These are phyloP conservation scores for Champsocephalus gunnari DNA, from an alignment of 2,797 vertebrate genomes.

Conservation along the genomic window DNA sequence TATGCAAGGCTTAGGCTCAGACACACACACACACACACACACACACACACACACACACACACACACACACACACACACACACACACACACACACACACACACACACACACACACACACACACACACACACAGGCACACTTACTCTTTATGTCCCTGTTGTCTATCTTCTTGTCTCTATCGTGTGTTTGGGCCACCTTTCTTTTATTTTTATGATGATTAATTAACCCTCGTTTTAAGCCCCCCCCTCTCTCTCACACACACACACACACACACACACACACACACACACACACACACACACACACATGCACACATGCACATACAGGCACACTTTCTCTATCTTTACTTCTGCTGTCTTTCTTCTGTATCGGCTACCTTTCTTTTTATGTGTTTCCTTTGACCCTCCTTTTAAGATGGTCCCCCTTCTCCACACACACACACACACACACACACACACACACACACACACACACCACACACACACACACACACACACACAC, in stretches of 20 bases:
- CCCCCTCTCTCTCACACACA: not conserved
- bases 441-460: slow-evolving; percentile 14
- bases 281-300: too few relatives aligned
- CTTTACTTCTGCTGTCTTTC: not conserved
- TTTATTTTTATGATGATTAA: not conserved
- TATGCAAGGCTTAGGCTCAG: slow-evolving; percentile 17
- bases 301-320: too few relatives aligned
- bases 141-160: not conserved
- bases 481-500: not conserved
- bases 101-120: slow-evolving; percentile 1
- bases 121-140: not conserved
- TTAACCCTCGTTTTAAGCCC: not conserved
- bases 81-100: slow-evolving; percentile 21
- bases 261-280: too few relatives aligned
- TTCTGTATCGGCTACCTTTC: slow-evolving; percentile 13
- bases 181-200: slow-evolving; percentile 14
- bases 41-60: slow-evolving; percentile 1
- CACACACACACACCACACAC: not conserved
- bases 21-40: slow-evolving; percentile 3
- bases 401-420: slow-evolving; percentile 8
- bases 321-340: slow-evolving; percentile 6
- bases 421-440: slow-evolving; percentile 8
- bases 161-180: not conserved
- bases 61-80: not conserved
- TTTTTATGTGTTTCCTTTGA: not conserved